Evolutionary conservation across 2,113 vertebrate genomes (phyloP), one percentile per base, ranked within the genome.

Genomic region (Coryphaenoides rupestris): DNA sequence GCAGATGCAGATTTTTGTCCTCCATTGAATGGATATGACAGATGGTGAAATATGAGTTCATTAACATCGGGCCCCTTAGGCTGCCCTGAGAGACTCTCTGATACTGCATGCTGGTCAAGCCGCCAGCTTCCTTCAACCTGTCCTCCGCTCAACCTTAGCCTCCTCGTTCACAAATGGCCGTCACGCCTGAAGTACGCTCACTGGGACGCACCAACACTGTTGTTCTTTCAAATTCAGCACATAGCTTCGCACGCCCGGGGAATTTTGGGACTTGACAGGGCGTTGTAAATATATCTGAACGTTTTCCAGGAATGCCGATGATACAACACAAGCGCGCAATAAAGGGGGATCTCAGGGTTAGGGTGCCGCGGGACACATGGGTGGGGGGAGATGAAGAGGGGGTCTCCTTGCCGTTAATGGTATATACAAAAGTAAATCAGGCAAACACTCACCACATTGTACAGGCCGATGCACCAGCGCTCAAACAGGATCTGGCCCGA

Each of bases 401-500:
- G n/a, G n/a, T n/a, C 54, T 75, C 79, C 72, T 45, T 73, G 60
- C 21, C 63, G 55, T 61, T 62, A 49, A 72, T 58, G 55, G 60
- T n/a, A 65, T 47, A 65, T 49, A 21, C 55, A 54, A 81, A 19
- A 74, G 64, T 65, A 68, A 49, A 78, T 78, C 62, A 67, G 54
- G 60, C 66, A 45, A 68, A 65, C 50, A 92, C 95, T 94, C 91
- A 98, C 97, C 95, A 99, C 96, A 15, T 99, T 99, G 87, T 99
- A 99, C 68, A 99, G 90, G 69, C 96, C 96, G 80, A 98, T 99
- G 78, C 96, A 98, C 97, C 97, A 98, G 72, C 96, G 92, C 79
- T 98, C 97, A 79, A 99, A 99, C 55, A 99, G 94, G 83, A 99
- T 98, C 87, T 98, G 97, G 74, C 97, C 97, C 55, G 97, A 99